Base-by-base conservation (phyloP, 1,140 invertebrate genomes). In the Apis dorsata region DNA sequence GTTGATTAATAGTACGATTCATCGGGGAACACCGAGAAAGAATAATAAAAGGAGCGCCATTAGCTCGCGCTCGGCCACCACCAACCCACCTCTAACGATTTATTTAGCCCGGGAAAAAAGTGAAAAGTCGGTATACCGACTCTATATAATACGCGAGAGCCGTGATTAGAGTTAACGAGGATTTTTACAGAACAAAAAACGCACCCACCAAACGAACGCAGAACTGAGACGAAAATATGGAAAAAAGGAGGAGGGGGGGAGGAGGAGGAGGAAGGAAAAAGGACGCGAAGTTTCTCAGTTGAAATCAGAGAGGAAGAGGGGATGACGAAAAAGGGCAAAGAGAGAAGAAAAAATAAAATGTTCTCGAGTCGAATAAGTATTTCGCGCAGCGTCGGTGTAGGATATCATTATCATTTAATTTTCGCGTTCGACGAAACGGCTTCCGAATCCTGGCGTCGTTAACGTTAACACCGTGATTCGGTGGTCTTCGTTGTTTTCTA, bases 351-450 rank as follows among this genome's bases (percentile, higher is more conserved):
- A 79, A 88, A 79, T 83, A 84, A 44, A 84, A 82, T 68, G 66
- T 87, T 84, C 62, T 44, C 65, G 63, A 13, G 44, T 75, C 11
- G 68, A 79, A 55, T 55, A 78, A 90, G 71, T 85, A 89, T 88
- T 86, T 86, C 79, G 81, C 82, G 69, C 84, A 62, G 80, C 85
- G 77, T 78, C 65, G 73, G n/a, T 53, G 24, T 72, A 59, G 83
- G 83, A 92, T 92, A 90, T 92, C 91, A 92, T 92, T 92, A 92
- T 92, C 91, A 91, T 89, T 91, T 91, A 91, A 92, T 92, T 92
- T 88, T 87, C 86, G 65, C 83, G 81, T 86, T 89, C 83, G 75
- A 69, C 81, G 81, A 86, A 88, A 84, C 60, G 79, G 70, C 82
- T 72, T 75, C 62, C 81, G 75, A 83, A 86, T 87, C 85, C 81